These are phyloP conservation scores for Dascyllus trimaculatus DNA, from an alignment of 2,113 vertebrate genomes.

Conservation along the genomic window DNA sequence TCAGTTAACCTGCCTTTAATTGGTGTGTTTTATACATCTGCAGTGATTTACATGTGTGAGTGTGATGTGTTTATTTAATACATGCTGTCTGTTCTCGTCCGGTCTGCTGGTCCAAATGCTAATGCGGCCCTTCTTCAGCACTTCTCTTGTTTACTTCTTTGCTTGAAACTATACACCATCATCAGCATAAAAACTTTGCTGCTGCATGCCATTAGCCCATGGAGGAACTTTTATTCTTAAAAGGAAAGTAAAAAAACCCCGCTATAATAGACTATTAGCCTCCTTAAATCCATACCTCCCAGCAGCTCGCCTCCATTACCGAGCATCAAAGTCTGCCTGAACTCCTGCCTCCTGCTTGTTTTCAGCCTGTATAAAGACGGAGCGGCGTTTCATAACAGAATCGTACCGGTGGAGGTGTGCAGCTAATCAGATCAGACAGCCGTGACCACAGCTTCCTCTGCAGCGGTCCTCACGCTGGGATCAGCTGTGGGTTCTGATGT, in stretches of 20 bases:
- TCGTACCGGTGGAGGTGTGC: no score
- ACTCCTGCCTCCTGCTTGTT: slow-evolving; percentile 3
- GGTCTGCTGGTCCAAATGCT: slow-evolving; percentile 31
- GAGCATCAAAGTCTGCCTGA: slow-evolving; percentile 39
- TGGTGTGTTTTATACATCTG: no score
- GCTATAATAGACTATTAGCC: slow-evolving; percentile 42
- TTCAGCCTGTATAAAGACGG: no score
- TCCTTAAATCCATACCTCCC: slow-evolving; percentile 21
- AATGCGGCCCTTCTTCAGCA: slow-evolving; percentile 62
- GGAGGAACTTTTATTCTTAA: slow-evolving; percentile 31
- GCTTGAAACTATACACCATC: slow-evolving; percentile 53
- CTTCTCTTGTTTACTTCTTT: slow-evolving; percentile 67
- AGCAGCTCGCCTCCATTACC: slow-evolving; percentile 2
- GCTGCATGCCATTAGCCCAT: slow-evolving; percentile 57
- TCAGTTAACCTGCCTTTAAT: no score
- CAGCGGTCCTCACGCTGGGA: no score
- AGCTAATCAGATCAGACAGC: not conserved
- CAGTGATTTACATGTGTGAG: no score
- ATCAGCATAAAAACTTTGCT: slow-evolving; percentile 68
- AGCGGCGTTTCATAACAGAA: no score
- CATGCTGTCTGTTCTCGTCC: not conserved
- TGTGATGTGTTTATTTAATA: not conserved
- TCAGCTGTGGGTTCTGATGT: no score
- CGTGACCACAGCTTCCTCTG: not conserved
- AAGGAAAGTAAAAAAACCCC: slow-evolving; percentile 31